Conservation (phyloP, 2,797 vertebrate species). For the Mallotus villosus region DNA sequence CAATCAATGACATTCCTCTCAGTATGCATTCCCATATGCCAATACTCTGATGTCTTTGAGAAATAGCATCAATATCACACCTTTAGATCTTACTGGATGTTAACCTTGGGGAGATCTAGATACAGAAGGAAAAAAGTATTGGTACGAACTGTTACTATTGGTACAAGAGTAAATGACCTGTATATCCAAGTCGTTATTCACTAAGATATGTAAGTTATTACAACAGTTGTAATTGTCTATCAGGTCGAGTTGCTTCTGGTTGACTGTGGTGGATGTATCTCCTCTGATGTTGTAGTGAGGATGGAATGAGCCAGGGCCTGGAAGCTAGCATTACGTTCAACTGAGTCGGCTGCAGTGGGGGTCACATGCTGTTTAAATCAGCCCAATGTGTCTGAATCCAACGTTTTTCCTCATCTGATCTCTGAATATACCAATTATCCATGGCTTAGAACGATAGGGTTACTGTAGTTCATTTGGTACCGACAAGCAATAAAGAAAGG, state of each 20-base stretch:
- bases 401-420: no score
- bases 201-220: no score
- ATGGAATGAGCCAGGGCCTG: not conserved
- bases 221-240: not conserved
- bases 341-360: not conserved
- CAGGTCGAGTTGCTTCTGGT: no score
- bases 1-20: slow-evolving; percentile 18
- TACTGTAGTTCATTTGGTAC: no score
- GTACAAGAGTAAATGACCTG: not conserved
- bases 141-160: no score
- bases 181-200: no score
- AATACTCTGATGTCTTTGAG: slow-evolving; percentile 20
- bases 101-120: not conserved
- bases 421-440: not conserved
- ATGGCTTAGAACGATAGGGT: no score
- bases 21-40: not conserved
- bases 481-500: no score
- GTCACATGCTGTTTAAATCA: not conserved
- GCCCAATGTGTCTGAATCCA: not conserved
- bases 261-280: not conserved
- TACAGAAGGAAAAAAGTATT: not conserved
- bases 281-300: not conserved
- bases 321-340: not conserved
- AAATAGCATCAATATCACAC: slow-evolving; percentile 21
- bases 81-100: slow-evolving; percentile 11